Evolutionary conservation across 2,888 invertebrate genomes (phyloP).

Genomic region (Tiliacea aurago): DNA sequence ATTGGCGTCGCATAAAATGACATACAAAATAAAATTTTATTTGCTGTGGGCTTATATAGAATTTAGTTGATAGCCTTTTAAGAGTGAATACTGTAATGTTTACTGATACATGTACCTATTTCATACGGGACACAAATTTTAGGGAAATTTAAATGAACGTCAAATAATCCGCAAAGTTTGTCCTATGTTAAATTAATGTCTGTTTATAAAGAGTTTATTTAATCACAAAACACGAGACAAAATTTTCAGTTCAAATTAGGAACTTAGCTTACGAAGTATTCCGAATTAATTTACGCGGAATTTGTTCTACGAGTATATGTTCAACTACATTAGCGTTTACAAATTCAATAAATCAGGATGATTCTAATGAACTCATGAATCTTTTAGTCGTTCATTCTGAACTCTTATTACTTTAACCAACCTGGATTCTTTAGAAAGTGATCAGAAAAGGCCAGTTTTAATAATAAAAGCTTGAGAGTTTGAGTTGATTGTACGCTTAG

Average conservation of each 20-base stretch:
- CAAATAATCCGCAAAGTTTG: slow-evolving; percentile 39
- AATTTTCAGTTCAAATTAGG: slow-evolving; percentile 49
- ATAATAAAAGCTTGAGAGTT: slow-evolving; percentile 22
- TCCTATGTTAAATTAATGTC: slow-evolving; percentile 44
- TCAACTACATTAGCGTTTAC: slow-evolving; percentile 22
- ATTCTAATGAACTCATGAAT: slow-evolving; percentile 37
- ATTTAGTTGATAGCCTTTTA: slow-evolving; percentile 42
- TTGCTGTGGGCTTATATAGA: slow-evolving; percentile 31
- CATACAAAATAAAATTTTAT: slow-evolving; percentile 47
- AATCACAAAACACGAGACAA: slow-evolving; percentile 44
- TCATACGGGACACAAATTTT: slow-evolving; percentile 15
- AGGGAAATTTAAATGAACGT: slow-evolving; percentile 25
- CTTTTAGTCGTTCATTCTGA: slow-evolving; percentile 14
- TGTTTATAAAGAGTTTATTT: slow-evolving; percentile 50
- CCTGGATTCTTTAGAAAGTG: slow-evolving; percentile 19
- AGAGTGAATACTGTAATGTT: slow-evolving; percentile 29
- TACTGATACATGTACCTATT: slow-evolving; percentile 6
- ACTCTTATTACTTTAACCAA: slow-evolving; percentile 19
- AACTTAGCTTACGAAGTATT: slow-evolving; percentile 49
- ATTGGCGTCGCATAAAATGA: slow-evolving; percentile 34
- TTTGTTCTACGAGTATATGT: slow-evolving; percentile 27
- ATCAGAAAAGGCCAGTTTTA: slow-evolving; percentile 22
- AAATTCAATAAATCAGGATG: slow-evolving; percentile 43
- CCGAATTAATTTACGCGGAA: slow-evolving; percentile 47
- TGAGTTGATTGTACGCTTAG: slow-evolving; percentile 8